Conservation (phyloP, 2,113 vertebrate genomes). For the Brachirus orientalis region DNA sequence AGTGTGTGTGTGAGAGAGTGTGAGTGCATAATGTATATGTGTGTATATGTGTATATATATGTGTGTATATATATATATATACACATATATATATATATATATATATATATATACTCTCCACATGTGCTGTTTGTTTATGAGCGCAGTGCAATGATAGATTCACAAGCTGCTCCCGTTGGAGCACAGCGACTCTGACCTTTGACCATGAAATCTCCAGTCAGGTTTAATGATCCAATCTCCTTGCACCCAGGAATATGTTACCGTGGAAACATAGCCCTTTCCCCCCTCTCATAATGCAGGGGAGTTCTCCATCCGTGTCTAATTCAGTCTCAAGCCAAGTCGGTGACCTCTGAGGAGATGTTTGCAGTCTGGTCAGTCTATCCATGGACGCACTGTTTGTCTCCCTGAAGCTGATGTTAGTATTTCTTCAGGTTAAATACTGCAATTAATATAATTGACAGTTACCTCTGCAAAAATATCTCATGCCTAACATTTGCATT, state of each 20-base stretch:
- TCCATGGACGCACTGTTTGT: conserved; percentile 31
- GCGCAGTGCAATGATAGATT: conserved; percentile 54
- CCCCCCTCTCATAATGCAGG: conserved; percentile 61
- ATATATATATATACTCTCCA: neutral
- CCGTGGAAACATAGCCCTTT: conserved; percentile 60
- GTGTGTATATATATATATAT: neutral
- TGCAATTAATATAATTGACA: conserved; percentile 38
- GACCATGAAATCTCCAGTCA: conserved; percentile 75
- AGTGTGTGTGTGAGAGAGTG: conserved; percentile 16
- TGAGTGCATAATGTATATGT: conserved; percentile 22
- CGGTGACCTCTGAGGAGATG: conserved; percentile 64
- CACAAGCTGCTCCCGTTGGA: conserved; percentile 55
- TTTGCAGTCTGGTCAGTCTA: conserved; percentile 60
- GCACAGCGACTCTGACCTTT: conserved; percentile 60
- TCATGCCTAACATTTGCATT: conserved; percentile 24
- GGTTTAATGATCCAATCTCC: conserved; percentile 75
- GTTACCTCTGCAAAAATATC: conserved; percentile 20
- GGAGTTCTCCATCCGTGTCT: conserved; percentile 65
- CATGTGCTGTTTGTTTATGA: conserved; percentile 66
- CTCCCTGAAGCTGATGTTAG: conserved; percentile 46
- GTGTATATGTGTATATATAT: neutral
- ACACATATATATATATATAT: neutral
- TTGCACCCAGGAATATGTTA: conserved; percentile 72
- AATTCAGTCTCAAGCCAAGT: conserved; percentile 73
- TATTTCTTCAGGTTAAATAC: conserved; percentile 57